phyloP scores from a whole-genome alignment of 2,113 vertebrate genomes.

The Cyanoderma ruficeps region DNA sequence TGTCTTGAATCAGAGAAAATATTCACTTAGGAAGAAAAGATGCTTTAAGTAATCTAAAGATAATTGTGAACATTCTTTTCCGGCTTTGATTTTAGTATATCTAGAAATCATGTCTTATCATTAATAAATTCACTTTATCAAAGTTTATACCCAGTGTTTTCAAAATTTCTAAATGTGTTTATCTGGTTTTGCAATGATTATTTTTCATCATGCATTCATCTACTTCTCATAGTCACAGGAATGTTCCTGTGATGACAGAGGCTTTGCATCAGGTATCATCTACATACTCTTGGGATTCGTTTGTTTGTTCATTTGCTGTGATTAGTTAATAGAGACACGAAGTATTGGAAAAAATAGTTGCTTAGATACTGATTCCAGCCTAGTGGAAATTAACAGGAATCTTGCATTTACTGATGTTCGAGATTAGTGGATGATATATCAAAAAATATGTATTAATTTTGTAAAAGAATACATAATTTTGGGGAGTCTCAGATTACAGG shows the following conservation, averaged over 20 bases:
- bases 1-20: background rate
- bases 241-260: background rate
- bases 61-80: background rate
- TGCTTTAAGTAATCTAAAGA: background rate
- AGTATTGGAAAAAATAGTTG: background rate
- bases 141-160: background rate
- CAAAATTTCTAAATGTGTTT: background rate
- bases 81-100: background rate
- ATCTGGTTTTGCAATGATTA: background rate
- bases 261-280: background rate
- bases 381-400: background rate
- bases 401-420: background rate
- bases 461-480: background rate
- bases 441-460: background rate
- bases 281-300: background rate
- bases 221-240: background rate
- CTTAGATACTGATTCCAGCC: background rate
- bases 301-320: background rate
- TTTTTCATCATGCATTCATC: background rate
- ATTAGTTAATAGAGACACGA: background rate
- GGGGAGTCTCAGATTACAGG: background rate
- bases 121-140: background rate
- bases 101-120: background rate
- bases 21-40: background rate
- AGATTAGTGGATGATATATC: background rate